These are phyloP conservation scores for Eupithecia tripunctaria DNA, from an alignment of 2,888 invertebrate genomes.

Conservation along the genomic window DNA sequence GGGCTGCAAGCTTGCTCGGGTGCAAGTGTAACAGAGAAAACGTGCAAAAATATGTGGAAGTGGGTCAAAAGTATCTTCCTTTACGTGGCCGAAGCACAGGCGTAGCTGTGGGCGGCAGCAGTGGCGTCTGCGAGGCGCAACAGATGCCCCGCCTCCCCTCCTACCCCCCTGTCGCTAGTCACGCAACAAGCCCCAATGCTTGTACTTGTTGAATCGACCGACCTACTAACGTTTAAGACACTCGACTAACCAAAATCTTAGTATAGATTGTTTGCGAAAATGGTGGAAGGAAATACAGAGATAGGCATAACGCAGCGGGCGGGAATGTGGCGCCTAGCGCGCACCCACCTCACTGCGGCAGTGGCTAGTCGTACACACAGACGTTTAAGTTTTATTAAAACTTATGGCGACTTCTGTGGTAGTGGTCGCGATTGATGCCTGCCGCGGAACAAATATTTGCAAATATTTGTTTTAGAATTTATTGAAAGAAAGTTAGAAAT, in stretches of 20 bases:
- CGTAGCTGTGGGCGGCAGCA: conserved; percentile 69
- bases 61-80: conserved; percentile 73
- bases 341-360: neutral
- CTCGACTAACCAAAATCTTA: conserved; percentile 62
- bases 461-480: neutral
- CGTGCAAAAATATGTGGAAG: conserved; percentile 55
- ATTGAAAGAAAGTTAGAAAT: neutral
- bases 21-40: conserved; percentile 52
- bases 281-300: conserved; percentile 46
- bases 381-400: neutral
- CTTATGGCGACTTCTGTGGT: neutral
- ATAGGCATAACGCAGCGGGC: conserved; percentile 21
- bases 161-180: conserved; percentile 42
- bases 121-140: conserved; percentile 81
- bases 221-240: conserved; percentile 81
- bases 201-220: conserved; percentile 84
- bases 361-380: neutral
- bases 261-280: conserved; percentile 44
- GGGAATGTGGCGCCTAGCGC: conserved; percentile 28
- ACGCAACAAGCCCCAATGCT: conserved; percentile 79
- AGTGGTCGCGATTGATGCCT: neutral
- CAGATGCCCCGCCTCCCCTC: conserved; percentile 74
- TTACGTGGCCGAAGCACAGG: conserved; percentile 66
- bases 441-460: neutral
- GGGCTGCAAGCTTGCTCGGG: conserved; percentile 35